These are phyloP conservation scores for Dasyornis broadbenti DNA, from an alignment of 2,113 vertebrate species.

Conservation along the genomic window DNA sequence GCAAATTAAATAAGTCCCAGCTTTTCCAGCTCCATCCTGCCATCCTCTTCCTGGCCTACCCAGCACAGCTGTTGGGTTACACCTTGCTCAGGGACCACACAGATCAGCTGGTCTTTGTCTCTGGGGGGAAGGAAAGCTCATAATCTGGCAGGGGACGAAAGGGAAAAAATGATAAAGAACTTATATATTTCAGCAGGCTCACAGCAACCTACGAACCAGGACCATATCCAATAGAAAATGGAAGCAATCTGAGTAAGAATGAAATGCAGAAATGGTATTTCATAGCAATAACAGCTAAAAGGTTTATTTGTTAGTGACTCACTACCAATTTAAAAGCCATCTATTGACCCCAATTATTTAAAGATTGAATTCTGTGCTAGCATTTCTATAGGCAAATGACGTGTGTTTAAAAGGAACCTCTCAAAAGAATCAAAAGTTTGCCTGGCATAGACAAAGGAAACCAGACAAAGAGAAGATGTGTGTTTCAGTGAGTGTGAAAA, in stretches of 20 bases:
- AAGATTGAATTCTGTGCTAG: neutral
- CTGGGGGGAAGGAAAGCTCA: neutral
- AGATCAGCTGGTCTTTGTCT: neutral
- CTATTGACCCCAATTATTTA: neutral
- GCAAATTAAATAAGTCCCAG: neutral
- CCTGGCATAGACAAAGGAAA: neutral
- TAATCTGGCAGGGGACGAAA: rapidly evolving
- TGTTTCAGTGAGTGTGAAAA: neutral
- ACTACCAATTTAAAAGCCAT: neutral
- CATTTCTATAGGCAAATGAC: neutral
- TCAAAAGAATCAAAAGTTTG: neutral
- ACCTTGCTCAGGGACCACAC: neutral
- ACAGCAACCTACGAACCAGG: neutral
- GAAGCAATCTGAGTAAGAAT: neutral
- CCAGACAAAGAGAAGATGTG: neutral
- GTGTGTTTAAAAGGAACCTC: neutral
- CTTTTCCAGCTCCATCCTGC: neutral
- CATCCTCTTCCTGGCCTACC: neutral
- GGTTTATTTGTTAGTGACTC: neutral
- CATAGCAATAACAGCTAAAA: neutral
- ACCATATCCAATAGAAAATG: neutral
- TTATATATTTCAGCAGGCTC: neutral
- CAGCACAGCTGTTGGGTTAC: neutral
- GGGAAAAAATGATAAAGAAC: neutral
- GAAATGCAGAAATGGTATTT: neutral